Evolutionary conservation across 2,797 vertebrate species (phyloP), one percentile per base, ranked within the genome.

Genomic region (Holocentrus rufus): DNA sequence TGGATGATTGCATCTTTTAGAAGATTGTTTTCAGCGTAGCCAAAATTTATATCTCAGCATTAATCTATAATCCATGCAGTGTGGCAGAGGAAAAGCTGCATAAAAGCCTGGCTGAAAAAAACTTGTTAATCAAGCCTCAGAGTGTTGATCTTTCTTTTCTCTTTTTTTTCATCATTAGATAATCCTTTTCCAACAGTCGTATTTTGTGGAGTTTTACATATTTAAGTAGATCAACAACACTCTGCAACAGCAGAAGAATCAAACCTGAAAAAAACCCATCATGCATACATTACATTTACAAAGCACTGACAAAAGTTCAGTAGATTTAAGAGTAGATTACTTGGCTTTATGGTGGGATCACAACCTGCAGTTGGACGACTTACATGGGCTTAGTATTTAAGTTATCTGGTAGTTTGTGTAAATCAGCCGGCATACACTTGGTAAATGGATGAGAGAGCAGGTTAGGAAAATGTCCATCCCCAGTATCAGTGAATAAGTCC

Each of bases 41-140:
- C 67, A 62, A 57, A 79, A 61, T 69, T 80, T 61, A 76, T 47
- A 71, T 78, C 59, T 72, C 79, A 85, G 14, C 30, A 7, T 66
- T 67, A 58, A 80, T 57, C 42, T 17, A 44, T 44, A 44, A 15
- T 76, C 67, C 69, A 67, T 65, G 74, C 75, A 72, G 50, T 53
- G 65, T 67, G 56, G 55, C 54, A 5, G 34, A 68, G 62, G 34
- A 55, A 42, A 36, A 18, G 53, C 52, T 79, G 70, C 80, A 34
- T 34, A 58, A 52, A 69, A 44, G 64, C 61, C 44, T 20, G 47
- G n/a, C 47, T 34, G 61, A 65, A 55, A 44, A 63, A 14, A 53
- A 71, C 34, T 18, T 60, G 42, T 73, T 27, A 77, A 70, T 67
- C 55, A 74, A 5, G 50, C 50, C 57, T 61, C 44, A 25, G 52